A percentile compares a stretch with the other conserved stretches of the same genome.
Conservation (phyloP, 2,797 vertebrate genomes). For the Propithecus perrieri region DNA sequence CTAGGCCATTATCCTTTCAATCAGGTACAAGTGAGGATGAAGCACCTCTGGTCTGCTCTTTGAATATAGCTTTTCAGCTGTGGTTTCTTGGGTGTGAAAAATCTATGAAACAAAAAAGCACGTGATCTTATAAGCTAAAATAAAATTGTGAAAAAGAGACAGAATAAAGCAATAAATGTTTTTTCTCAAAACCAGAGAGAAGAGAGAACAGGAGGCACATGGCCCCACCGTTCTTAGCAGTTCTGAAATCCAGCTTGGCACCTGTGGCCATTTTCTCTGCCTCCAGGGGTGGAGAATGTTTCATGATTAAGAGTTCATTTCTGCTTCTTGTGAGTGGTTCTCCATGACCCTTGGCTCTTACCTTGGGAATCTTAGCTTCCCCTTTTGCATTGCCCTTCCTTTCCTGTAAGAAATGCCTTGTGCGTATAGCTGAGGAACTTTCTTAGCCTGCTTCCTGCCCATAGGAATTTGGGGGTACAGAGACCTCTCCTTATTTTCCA, state of each 20-base stretch:
- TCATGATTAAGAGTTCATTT: background rate
- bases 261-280: background rate
- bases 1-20: background rate
- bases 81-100: background rate
- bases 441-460: background rate
- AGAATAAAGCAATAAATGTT: background rate
- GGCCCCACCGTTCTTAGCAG: background rate
- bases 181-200: background rate
- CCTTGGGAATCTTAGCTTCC: background rate
- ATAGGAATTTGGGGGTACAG: background rate
- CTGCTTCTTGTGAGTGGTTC: conserved; percentile 10
- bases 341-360: background rate
- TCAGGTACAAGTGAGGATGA: background rate
- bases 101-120: background rate
- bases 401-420: background rate
- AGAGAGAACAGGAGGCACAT: background rate
- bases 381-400: background rate
- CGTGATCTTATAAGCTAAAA: background rate
- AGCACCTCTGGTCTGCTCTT: background rate
- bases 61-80: background rate
- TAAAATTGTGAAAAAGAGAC: background rate
- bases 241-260: background rate
- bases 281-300: background rate
- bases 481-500: background rate
- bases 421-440: background rate